A percentile compares a stretch with the other conserved stretches of the same genome.
phyloP scores from a whole-genome alignment of 2,113 vertebrate genomes.

The Colius striatus region DNA sequence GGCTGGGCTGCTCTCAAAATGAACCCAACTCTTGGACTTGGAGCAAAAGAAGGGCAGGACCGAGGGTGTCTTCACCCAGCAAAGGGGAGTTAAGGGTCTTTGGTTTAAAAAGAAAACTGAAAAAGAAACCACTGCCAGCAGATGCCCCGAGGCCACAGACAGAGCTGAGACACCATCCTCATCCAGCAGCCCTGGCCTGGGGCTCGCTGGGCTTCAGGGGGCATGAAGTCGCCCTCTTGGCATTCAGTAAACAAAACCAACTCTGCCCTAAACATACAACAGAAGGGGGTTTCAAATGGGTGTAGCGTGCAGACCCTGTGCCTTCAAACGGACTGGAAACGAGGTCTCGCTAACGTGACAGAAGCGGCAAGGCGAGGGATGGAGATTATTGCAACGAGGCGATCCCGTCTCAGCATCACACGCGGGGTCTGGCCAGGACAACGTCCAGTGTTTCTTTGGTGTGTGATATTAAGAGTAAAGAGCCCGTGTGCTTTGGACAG shows the following conservation, averaged over 20 bases:
- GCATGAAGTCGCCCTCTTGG: neutral
- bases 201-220: neutral
- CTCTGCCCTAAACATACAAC: neutral
- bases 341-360: neutral
- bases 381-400: constrained; percentile 33
- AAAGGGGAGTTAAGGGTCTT: neutral
- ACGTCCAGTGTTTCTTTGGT: constrained; percentile 75
- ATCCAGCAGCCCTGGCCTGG: fast-evolving
- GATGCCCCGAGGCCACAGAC: neutral
- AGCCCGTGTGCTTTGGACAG: constrained; percentile 21
- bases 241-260: neutral
- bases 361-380: neutral
- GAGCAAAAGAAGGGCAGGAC: neutral
- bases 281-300: neutral
- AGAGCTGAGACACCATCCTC: fast-evolving
- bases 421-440: neutral
- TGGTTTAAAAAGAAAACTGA: neutral
- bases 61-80: fast-evolving
- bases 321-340: neutral
- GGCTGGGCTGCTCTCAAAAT: neutral
- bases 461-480: constrained; percentile 40
- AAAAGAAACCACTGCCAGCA: neutral
- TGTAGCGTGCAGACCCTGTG: neutral
- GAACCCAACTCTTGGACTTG: neutral
- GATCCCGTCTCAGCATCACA: neutral